phyloP scores from a whole-genome alignment of 2,113 vertebrate species.

The Centrocercus urophasianus region DNA sequence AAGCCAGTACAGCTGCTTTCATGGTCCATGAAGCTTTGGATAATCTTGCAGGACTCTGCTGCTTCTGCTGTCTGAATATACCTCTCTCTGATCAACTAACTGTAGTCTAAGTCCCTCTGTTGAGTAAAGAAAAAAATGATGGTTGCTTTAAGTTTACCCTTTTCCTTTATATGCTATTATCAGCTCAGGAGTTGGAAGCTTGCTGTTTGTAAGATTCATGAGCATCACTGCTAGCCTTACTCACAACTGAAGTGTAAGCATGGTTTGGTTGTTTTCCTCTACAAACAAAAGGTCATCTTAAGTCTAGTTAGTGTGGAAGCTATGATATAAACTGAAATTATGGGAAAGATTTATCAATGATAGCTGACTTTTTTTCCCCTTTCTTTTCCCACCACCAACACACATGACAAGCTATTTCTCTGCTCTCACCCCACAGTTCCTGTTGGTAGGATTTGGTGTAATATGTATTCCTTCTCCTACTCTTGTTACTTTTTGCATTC shows the following conservation, averaged over 20 bases:
- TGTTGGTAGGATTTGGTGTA: neutral
- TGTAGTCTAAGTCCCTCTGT: neutral
- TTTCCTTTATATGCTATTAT: neutral
- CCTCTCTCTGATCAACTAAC: neutral
- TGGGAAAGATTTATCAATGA: neutral
- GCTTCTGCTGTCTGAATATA: neutral
- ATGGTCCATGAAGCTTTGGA: neutral
- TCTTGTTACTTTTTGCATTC: neutral
- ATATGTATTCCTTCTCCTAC: neutral
- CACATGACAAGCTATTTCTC: neutral
- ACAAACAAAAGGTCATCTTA: neutral
- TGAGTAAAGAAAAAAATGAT: neutral
- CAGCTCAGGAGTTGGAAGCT: neutral
- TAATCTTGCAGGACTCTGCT: neutral
- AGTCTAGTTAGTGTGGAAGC: neutral
- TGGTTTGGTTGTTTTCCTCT: neutral
- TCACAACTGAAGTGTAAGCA: neutral
- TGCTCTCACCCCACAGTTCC: fast-evolving
- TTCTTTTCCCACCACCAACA: neutral
- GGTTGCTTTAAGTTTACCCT: neutral
- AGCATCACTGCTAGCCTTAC: neutral
- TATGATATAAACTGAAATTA: neutral
- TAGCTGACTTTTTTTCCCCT: neutral
- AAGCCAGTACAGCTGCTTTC: neutral
- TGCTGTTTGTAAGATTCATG: neutral